Conservation (phyloP, 1,140 invertebrate species). For the Aphelenchoides avenae region DNA sequence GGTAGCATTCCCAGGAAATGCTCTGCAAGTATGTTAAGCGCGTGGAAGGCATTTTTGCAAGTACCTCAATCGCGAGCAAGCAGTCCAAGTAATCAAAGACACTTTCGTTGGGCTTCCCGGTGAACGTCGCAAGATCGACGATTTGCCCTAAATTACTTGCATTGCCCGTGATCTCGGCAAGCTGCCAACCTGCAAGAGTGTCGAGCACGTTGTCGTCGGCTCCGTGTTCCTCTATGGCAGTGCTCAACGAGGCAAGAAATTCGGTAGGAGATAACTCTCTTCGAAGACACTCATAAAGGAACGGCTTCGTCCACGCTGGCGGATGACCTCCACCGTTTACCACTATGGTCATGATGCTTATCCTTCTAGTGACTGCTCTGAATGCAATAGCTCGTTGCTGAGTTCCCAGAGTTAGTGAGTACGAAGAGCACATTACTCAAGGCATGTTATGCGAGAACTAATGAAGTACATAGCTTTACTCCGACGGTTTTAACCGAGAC, state of each 20-base stretch:
- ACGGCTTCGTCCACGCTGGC: neutral
- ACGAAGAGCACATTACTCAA: neutral
- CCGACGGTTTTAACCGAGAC: neutral
- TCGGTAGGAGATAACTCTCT: neutral
- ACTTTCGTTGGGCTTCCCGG: neutral
- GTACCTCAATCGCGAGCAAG: neutral
- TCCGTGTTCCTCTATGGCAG: neutral
- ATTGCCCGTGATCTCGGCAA: neutral
- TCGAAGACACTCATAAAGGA: conserved; percentile 1
- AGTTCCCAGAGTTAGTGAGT: neutral
- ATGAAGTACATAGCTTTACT: neutral
- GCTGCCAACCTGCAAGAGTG: neutral
- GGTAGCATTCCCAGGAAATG: too few relatives aligned
- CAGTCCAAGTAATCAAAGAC: conserved; percentile 1
- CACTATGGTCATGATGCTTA: too few relatives aligned
- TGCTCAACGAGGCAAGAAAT: neutral
- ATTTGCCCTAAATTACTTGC: conserved; percentile 1
- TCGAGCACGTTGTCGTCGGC: neutral
- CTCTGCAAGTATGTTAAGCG: too few relatives aligned
- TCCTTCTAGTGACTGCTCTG: too few relatives aligned
- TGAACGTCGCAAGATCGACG: neutral
- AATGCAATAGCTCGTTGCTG: neutral
- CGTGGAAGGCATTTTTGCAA: too few relatives aligned
- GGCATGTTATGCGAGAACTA: neutral
- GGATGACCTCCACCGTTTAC: too few relatives aligned